Base-by-base conservation (phyloP, 2,113 vertebrate genomes). In the Micronycteris hirsuta region DNA sequence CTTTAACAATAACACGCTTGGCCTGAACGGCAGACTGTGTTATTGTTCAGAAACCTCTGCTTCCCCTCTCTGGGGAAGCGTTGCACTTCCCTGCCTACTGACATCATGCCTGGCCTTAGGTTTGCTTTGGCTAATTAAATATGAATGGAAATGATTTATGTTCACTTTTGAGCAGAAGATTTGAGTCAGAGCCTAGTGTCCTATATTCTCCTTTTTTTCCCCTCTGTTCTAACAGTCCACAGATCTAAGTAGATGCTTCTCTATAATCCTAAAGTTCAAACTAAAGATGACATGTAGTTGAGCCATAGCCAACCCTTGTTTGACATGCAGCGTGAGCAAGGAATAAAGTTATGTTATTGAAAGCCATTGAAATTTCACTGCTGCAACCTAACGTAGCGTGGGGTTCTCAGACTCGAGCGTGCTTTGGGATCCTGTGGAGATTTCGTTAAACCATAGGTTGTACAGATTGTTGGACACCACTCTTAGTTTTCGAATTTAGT, bases 101-200 rank as follows among this genome's bases (percentile, higher is more conserved):
- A 83, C 84, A 78, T 89, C 45, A 67, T 93, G 41, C 88, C 93
- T 94, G 71, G 65, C 70, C 28, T 58, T 61, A 52, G 45, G 70
- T 74, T 93, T 93, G 54, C 31, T 78, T 86, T 96, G 84, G 58
- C 87, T 87, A 82, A 89, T 83, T 33, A 95, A 94, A 58, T 80
- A 26, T 45, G 81, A 84, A 22, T 89, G 47, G 45, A 92, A 89
- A 20, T 89, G 74, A 92, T 91, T 86, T 89, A 41, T 47, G 61
- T 83, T 89, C 90, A 71, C 58, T 87, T 89, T 36, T 80, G 76
- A 92, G 28, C 70, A 81, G 67, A 91, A 91, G 15, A 73, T 87
- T 96, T 85, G 70, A 86, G 47, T 86, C 43, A 80, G 61, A 87
- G 67, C 28, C 56, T 26, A 86, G 36, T 93, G 89, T 87, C 78